Conservation (phyloP, 2,888 invertebrate species). For the Oscheius sp. region DNA sequence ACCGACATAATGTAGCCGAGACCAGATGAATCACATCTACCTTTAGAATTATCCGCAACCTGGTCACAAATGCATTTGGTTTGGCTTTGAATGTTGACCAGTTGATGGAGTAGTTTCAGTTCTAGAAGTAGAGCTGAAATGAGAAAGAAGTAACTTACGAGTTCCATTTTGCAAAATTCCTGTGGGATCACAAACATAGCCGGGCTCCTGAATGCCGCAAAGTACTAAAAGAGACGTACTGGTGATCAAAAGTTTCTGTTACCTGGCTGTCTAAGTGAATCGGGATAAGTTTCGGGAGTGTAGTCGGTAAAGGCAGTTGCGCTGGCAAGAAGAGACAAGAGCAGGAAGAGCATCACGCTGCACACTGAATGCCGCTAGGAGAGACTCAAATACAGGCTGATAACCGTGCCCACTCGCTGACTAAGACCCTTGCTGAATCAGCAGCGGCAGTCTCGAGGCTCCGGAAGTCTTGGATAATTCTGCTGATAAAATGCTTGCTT, state of each 20-base stretch:
- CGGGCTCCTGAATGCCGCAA: constrained; percentile 32
- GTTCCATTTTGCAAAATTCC: constrained; percentile 25
- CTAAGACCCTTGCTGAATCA: constrained; percentile 19
- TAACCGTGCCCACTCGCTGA: constrained; percentile 36
- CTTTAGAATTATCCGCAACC: constrained; percentile 2
- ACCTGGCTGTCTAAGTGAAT: constrained; percentile 29
- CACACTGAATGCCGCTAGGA: background rate
- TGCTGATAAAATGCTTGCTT: constrained; percentile 1
- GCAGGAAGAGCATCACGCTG: constrained; percentile 9
- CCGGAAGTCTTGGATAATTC: constrained; percentile 5
- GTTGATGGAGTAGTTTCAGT: constrained; percentile 14
- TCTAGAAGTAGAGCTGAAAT: constrained; percentile 7
- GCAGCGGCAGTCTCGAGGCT: constrained; percentile 5
- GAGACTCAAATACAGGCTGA: constrained; percentile 26
- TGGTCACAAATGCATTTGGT: constrained; percentile 32
- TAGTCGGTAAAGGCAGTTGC: constrained; percentile 12
- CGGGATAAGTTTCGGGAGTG: constrained; percentile 38
- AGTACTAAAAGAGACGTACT: background rate
- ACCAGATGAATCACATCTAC: constrained; percentile 18
- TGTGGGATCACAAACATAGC: constrained; percentile 34
- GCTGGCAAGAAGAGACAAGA: background rate
- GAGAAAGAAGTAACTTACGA: constrained; percentile 12
- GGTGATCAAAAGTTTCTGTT: background rate
- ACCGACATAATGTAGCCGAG: constrained; percentile 30
- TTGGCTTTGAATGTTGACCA: constrained; percentile 16